Percentiles rank a stretch among this genome's conserved stretches.
phyloP scores from a whole-genome alignment of 2,888 invertebrate species.

The Cryptocheilus praepositus region DNA sequence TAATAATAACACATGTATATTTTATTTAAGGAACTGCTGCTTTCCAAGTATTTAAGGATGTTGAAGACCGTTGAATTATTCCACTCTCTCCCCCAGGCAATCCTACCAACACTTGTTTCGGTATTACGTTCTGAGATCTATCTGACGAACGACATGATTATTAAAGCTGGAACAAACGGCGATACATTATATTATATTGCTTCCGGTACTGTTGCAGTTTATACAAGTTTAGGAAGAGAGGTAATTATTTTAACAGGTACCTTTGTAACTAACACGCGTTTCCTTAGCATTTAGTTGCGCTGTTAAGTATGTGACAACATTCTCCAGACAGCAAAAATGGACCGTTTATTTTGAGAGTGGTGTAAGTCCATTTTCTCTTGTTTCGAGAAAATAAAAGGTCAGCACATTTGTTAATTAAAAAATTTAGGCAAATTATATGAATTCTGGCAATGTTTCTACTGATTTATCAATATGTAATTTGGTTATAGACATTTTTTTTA shows the following conservation, averaged over 20 bases:
- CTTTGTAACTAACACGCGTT: not conserved
- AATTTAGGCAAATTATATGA: too few species aligned
- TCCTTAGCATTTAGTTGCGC: too few species aligned
- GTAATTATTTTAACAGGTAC: constrained; percentile 48
- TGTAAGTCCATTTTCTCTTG: too few species aligned
- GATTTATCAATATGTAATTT: too few species aligned
- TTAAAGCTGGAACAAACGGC: constrained; percentile 68
- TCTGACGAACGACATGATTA: constrained; percentile 72
- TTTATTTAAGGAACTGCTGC: constrained; percentile 66
- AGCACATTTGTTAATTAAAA: too few species aligned
- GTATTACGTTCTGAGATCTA: constrained; percentile 69
- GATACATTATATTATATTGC: constrained; percentile 73
- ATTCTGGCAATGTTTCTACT: too few species aligned
- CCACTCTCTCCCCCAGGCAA: constrained; percentile 64
- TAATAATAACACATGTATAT: not conserved
- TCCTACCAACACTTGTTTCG: constrained; percentile 64
- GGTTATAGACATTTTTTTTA: too few species aligned
- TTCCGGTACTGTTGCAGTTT: constrained; percentile 75
- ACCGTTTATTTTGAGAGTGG: too few species aligned
- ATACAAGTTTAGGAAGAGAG: constrained; percentile 71
- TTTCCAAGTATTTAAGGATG: constrained; percentile 68
- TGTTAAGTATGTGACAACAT: too few species aligned
- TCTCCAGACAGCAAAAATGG: too few species aligned
- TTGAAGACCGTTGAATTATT: constrained; percentile 72
- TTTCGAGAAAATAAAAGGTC: too few species aligned